Evolutionary conservation across 2,797 vertebrate genomes (phyloP), one percentile per base, ranked within the genome.

Genomic region (Morus bassanus): DNA sequence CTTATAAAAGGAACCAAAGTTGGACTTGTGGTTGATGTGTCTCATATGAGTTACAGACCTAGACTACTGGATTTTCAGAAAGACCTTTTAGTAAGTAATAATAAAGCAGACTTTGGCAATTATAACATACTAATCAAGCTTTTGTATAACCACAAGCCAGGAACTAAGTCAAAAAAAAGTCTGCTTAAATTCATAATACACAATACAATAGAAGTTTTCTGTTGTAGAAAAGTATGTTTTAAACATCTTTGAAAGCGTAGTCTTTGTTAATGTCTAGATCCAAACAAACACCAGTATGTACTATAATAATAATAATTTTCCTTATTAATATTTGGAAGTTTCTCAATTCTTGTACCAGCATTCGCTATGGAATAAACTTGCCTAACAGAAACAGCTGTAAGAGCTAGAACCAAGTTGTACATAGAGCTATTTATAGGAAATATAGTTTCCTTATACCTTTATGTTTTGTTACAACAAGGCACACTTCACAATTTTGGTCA

Each of bases 1-100:
- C 60, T 98, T 91, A 96, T 99, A 95, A 97, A 95, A 85, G 98
- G 98, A 46, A 84, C 88, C 64, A 96, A 91, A 86, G 96, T 98
- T 5, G 98, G 98, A 25, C 37, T 99, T 87, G 57, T 99, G 48
- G 57, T 98, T 35, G 98, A 98, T 63, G 72, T 90, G 6, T 98
- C 98, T 24, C 92, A 96, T 22, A 12, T 92, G 18, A 97, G 85
- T 95, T 96, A 91, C 18, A 87, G 94, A 72, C 70, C 97, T 45
- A 96, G 94, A 67, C 95, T 96, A 39, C 35, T 98, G 13, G 98
- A 98, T 83, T 98, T 98, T 79, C 98, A 98, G 73, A 97, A 79
- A 37, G 95, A 98, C 82, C 97, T 99, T 61, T 46, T 97, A 96
- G 98, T 99, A 96, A 98, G 97, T 94, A 85, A 39, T 67, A 60